Evolutionary conservation across 2,888 invertebrate species (phyloP).

Genomic region (Eubasilissa splendida): DNA sequence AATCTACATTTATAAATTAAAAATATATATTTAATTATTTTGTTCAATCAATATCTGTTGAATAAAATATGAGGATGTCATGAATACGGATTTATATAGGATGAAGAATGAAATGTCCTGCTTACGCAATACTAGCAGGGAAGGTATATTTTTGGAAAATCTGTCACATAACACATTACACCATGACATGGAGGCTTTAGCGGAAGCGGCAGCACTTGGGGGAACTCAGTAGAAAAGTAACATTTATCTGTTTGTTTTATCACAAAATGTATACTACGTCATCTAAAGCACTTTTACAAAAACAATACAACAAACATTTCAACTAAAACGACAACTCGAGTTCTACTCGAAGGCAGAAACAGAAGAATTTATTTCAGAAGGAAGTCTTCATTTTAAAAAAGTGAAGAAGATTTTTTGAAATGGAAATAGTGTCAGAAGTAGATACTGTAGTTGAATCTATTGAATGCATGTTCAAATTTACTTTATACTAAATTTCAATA

Average conservation of each 20-base stretch:
- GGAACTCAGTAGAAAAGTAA: slow-evolving; percentile 58
- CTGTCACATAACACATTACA: slow-evolving; percentile 13
- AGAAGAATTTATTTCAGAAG: neutral
- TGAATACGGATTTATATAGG: too few relatives aligned
- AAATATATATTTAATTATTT: too few relatives aligned
- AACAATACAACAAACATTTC: slow-evolving; percentile 30
- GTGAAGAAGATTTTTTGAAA: slow-evolving; percentile 4
- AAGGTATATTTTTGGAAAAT: neutral
- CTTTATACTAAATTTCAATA: too few relatives aligned
- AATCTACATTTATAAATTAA: too few relatives aligned
- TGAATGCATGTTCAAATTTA: too few relatives aligned
- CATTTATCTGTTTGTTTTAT: slow-evolving; percentile 38
- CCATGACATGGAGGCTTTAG: slow-evolving; percentile 20
- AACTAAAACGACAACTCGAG: slow-evolving; percentile 17
- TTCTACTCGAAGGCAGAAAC: too few relatives aligned
- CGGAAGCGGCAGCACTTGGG: slow-evolving; percentile 56
- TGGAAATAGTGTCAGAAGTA: neutral
- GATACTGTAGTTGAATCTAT: too few relatives aligned
- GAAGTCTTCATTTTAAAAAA: neutral
- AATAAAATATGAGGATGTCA: too few relatives aligned
- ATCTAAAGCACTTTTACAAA: slow-evolving; percentile 36
- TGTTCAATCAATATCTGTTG: too few relatives aligned
- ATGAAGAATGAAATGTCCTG: too few relatives aligned
- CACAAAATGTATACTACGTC: slow-evolving; percentile 15
- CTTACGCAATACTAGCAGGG: too few relatives aligned